phyloP scores from a whole-genome alignment of 2,797 vertebrate genomes.

The Acipenser oxyrinchus region DNA sequence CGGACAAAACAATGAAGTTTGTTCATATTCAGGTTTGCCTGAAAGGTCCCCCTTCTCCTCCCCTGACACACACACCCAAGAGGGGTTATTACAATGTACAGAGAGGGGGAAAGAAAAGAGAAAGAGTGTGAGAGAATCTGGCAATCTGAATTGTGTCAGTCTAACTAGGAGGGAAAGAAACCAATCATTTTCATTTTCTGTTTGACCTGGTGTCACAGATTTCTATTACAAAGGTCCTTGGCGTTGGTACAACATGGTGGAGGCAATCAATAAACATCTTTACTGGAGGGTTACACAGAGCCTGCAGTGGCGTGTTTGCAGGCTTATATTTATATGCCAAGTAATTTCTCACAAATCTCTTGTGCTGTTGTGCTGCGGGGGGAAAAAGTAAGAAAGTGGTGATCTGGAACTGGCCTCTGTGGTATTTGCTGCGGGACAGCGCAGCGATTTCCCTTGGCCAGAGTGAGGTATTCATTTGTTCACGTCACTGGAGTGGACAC shows the following conservation, averaged over 20 bases:
- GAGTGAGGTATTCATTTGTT: conserved; percentile 72
- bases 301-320: conserved; percentile 15
- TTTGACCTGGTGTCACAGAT: conserved; percentile 28
- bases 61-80: conserved; percentile 29
- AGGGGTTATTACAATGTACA: conserved; percentile 26
- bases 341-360: conserved; percentile 32
- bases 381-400: not conserved
- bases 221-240: conserved; percentile 34
- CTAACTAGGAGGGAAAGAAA: conserved; percentile 41
- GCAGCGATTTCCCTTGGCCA: conserved; percentile 34
- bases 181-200: conserved; percentile 43
- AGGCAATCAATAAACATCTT: conserved; percentile 24
- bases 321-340: conserved; percentile 13
- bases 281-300: conserved; percentile 11
- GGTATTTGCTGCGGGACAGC: conserved; percentile 5
- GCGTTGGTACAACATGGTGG: conserved; percentile 25
- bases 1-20: conserved; percentile 56
- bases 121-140: conserved; percentile 46
- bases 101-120: conserved; percentile 15
- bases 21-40: conserved; percentile 55
- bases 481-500: conserved; percentile 60
- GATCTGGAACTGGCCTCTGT: conserved; percentile 17
- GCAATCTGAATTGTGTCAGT: conserved; percentile 58
- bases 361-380: conserved; percentile 19
- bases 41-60: conserved; percentile 38